Percentiles rank a stretch among this genome's conserved stretches.
These are phyloP conservation scores for Drosophila flavopinicola DNA, from an alignment of 2,888 invertebrate genomes.

Conservation along the genomic window DNA sequence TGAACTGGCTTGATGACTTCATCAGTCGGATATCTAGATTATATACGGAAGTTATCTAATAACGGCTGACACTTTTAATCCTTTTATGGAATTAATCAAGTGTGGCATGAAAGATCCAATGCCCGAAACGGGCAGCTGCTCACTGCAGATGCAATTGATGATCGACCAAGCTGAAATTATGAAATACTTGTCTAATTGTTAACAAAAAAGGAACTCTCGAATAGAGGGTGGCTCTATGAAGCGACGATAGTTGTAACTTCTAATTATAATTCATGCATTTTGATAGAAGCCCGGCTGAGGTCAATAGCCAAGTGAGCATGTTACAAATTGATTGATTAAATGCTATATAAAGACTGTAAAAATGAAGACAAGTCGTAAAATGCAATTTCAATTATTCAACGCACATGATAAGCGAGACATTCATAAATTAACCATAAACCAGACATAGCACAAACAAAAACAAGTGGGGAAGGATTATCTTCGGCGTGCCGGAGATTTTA, in stretches of 20 bases:
- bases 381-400: conserved; percentile 63
- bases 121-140: conserved; percentile 40
- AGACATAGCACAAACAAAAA: conserved; percentile 37
- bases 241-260: not conserved
- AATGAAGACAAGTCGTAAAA: conserved; percentile 46
- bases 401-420: conserved; percentile 73
- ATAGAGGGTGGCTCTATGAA: not conserved
- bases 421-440: conserved; percentile 77
- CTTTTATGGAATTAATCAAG: conserved; percentile 80
- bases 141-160: conserved; percentile 36
- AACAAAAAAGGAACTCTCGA: not conserved
- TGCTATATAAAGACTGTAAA: conserved; percentile 40
- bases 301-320: conserved; percentile 50
- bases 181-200: conserved; percentile 14
- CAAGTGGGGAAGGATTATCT: too few relatives aligned
- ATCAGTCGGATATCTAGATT: conserved; percentile 60
- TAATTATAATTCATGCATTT: not conserved
- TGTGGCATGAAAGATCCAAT: conserved; percentile 64
- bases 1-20: conserved; percentile 61
- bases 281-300: conserved; percentile 14
- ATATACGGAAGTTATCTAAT: conserved; percentile 73
- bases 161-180: not conserved
- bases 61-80: conserved; percentile 63
- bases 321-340: conserved; percentile 56
- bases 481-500: too few relatives aligned